Percentiles rank a stretch among this genome's conserved stretches.
Conservation (phyloP, 2,113 vertebrate species). For the Petromus typicus region DNA sequence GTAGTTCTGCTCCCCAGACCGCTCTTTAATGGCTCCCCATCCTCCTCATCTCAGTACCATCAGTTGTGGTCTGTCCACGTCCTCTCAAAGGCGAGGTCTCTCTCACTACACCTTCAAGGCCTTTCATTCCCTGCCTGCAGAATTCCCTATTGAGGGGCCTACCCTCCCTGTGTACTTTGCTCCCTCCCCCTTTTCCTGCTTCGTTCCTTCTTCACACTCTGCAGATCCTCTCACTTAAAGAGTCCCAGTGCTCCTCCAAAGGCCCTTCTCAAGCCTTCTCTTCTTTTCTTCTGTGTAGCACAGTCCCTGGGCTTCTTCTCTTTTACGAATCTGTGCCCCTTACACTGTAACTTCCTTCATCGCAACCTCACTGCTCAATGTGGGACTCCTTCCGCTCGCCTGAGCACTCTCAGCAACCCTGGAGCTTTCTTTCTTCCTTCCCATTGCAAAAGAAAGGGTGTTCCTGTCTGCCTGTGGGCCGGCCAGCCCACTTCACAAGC, state of each 20-base stretch:
- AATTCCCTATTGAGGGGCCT: neutral
- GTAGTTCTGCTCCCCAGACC: neutral
- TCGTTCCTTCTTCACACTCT: neutral
- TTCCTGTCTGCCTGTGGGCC: neutral
- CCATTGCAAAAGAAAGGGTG: neutral
- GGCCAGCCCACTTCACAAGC: neutral
- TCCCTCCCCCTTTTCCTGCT: neutral
- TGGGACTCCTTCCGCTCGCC: neutral
- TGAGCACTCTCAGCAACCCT: rapidly evolving
- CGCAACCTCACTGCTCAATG: neutral
- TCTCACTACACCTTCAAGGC: neutral
- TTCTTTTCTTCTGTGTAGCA: neutral
- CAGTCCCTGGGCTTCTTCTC: neutral
- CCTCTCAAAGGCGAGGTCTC: neutral
- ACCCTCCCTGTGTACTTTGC: rapidly evolving
- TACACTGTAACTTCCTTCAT: neutral
- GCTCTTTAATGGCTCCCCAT: neutral
- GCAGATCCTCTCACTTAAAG: neutral
- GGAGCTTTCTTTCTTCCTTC: neutral
- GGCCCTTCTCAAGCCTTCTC: neutral
- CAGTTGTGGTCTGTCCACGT: neutral
- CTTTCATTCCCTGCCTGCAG: neutral
- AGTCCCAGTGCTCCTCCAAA: neutral
- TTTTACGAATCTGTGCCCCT: neutral
- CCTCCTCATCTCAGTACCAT: neutral